phyloP scores from a whole-genome alignment of 2,888 invertebrate species.

The Esperia sulphurella region DNA sequence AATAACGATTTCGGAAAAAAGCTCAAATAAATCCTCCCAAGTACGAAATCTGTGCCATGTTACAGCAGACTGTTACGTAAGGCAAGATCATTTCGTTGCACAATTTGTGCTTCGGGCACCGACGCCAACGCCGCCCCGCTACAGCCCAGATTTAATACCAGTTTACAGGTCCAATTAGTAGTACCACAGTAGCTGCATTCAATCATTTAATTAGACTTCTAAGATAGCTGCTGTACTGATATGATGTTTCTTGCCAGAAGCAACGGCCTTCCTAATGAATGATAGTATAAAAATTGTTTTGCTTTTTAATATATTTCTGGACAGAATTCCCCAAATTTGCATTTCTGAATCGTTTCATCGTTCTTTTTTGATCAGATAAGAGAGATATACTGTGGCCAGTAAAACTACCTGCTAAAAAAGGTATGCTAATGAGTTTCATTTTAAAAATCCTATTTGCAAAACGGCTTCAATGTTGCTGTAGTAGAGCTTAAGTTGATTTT shows the following conservation, averaged over 20 bases:
- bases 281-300: too few species aligned
- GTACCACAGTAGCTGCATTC: neutral
- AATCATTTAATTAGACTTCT: neutral
- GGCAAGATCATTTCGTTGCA: conserved; percentile 17
- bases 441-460: neutral
- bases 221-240: neutral
- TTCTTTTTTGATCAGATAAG: too few species aligned
- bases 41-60: conserved; percentile 32
- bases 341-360: too few species aligned
- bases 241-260: too few species aligned
- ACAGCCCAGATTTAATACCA: conserved; percentile 6
- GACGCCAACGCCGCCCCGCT: neutral
- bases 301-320: too few species aligned
- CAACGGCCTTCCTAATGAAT: too few species aligned
- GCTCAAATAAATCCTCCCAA: conserved; percentile 27
- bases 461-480: neutral
- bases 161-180: conserved; percentile 3
- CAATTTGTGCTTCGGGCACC: conserved; percentile 13
- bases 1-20: too few species aligned
- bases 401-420: neutral
- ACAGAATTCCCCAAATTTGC: too few species aligned
- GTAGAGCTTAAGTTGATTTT: neutral
- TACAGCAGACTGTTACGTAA: conserved; percentile 34
- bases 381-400: too few species aligned
- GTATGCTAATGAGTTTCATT: neutral